Evolutionary conservation across 2,888 invertebrate genomes (phyloP).

Genomic region (Ephialtes manifestator): DNA sequence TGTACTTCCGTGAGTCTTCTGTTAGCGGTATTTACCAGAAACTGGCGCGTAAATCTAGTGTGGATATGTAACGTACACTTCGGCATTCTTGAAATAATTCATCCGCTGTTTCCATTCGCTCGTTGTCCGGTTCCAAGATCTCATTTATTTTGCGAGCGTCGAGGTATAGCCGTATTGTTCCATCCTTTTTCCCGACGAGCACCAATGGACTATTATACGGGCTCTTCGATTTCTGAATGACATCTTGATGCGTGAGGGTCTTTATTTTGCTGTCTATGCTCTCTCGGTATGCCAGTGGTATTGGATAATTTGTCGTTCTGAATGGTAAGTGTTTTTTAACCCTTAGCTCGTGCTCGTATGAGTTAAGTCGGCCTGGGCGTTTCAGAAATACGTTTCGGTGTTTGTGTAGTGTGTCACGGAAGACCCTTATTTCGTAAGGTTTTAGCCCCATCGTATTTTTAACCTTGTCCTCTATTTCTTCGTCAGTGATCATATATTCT

Average conservation of each 20-base stretch:
- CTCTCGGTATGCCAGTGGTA: background rate
- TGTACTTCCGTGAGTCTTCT: background rate
- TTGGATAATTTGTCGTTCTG: background rate
- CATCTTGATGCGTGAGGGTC: background rate
- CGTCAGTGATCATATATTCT: background rate
- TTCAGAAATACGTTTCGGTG: conserved; percentile 2
- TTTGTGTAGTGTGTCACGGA: background rate
- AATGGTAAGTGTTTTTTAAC: background rate
- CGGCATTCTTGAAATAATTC: background rate
- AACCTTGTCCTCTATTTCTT: background rate
- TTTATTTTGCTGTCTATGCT: background rate
- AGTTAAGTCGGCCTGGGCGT: background rate
- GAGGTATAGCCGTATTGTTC: background rate
- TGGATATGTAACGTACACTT: background rate
- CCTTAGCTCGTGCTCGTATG: background rate
- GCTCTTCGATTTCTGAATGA: background rate
- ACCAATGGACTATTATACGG: background rate
- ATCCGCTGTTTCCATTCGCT: background rate
- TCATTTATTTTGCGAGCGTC: background rate
- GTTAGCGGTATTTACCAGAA: background rate
- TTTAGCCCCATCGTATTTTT: background rate
- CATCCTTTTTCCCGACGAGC: background rate
- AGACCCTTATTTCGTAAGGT: background rate
- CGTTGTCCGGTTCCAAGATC: background rate
- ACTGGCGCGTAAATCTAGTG: background rate